Evolutionary conservation across 1,140 invertebrate species (phyloP).

Genomic region (Andrena cerasifolii): DNA sequence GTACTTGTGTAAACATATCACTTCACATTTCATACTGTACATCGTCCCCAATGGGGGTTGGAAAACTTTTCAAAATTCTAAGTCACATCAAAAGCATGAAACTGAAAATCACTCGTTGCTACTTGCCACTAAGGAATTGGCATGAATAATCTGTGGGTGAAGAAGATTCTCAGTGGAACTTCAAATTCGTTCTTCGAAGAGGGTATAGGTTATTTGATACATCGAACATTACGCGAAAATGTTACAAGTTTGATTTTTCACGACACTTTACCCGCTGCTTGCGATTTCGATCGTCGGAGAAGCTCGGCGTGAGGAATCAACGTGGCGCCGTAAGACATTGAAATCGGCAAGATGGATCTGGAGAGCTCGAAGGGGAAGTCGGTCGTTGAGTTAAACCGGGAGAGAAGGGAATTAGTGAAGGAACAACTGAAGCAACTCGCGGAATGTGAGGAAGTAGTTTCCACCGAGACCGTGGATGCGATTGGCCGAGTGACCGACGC

Average conservation of each 20-base stretch:
- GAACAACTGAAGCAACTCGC: constrained; percentile 59
- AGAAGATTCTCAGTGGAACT: not conserved
- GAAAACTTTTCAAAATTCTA: constrained; percentile 22
- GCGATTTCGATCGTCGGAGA: no score
- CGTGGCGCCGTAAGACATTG: not conserved
- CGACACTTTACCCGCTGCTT: not conserved
- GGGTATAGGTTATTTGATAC: constrained; percentile 1
- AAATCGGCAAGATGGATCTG: constrained; percentile 20
- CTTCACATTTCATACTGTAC: not conserved
- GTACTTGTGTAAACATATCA: not conserved
- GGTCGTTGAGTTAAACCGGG: not conserved
- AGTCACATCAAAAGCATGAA: not conserved
- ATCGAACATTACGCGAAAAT: not conserved
- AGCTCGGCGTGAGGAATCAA: no score
- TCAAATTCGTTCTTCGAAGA: not conserved
- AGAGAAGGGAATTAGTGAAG: constrained; percentile 16
- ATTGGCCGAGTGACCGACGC: constrained; percentile 52
- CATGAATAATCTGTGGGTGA: not conserved
- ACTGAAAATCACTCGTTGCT: not conserved
- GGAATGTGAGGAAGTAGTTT: constrained; percentile 66
- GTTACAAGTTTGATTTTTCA: not conserved
- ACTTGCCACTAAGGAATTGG: not conserved
- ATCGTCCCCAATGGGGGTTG: not conserved
- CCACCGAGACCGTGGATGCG: constrained; percentile 55
- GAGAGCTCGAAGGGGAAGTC: not conserved